Base-by-base conservation (phyloP, 1,140 invertebrate species). In the Drosophila pandora region DNA sequence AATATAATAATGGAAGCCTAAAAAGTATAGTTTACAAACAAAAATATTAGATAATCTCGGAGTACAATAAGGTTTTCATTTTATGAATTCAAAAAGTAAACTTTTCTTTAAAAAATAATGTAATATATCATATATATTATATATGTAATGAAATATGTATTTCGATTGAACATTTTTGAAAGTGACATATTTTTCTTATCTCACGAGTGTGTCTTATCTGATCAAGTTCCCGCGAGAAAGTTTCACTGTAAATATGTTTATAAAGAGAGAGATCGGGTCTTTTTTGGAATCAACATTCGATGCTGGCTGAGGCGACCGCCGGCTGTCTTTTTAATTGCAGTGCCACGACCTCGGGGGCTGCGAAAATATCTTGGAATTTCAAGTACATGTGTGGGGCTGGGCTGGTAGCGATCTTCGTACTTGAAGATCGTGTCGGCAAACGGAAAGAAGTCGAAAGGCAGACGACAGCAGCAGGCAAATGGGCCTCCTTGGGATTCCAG, bases 321-420 rank as follows among this genome's bases (percentile, higher is more conserved):
- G 78, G 69, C 69, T 82, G 83, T 87, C 83, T 87, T 87, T 67
- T 87, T 87, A 85, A 85, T 85, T 85, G 82, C 82, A 87, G 74
- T 78, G 78, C 82, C 82, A 68, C 60, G 82, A 88, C 78, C 83
- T 85, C 79, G 82, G 59, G 56, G 77, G 61, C 81, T 84, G 77
- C 82, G 50, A 85, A 85, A 85, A 85, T 82, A 87, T 88, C 82
- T 85, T 79, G 82, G 82, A 85, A 85, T 88, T 85, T 85, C 83
- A 85, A 88, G 82, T 88, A 82, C 82, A 82, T 73, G 58, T 81
- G 67, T 76, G 60, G 54, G 54, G 49, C 23, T 61, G 56, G 37
- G 28, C 49, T 57, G 58, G 41, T 13, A 21, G 57, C 50, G 8
- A 22, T 47, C 39, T 50, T 56, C 59, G 74, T 65, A 79, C 76